These are phyloP conservation scores for Leptinotarsa tumamoca DNA, from an alignment of 2,888 invertebrate species.

Conservation along the genomic window DNA sequence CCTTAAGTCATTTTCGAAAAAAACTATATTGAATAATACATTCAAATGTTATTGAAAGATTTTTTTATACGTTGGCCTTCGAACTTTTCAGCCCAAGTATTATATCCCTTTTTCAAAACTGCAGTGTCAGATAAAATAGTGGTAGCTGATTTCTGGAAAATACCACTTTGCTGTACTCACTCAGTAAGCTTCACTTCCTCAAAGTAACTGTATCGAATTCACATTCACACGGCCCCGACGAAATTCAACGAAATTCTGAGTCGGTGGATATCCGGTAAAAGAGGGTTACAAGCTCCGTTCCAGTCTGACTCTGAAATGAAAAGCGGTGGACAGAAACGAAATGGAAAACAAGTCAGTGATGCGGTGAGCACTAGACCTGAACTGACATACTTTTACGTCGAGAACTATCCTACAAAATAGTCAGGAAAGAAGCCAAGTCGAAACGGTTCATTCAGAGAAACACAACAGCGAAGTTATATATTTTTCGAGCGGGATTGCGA, in stretches of 20 bases:
- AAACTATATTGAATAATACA: too few species aligned
- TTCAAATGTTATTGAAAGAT: too few species aligned
- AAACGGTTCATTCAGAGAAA: not conserved
- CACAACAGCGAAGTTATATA: not conserved
- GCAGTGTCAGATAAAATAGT: too few species aligned
- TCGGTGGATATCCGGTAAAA: slow-evolving; percentile 6
- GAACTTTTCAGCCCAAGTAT: too few species aligned
- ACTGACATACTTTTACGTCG: slow-evolving; percentile 1
- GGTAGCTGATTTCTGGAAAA: too few species aligned
- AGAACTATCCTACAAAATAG: not conserved
- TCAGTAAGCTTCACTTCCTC: not conserved
- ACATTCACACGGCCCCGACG: slow-evolving; percentile 4
- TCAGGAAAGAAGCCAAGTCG: not conserved
- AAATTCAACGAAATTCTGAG: not conserved
- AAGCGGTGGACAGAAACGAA: not conserved
- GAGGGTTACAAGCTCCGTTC: slow-evolving; percentile 9
- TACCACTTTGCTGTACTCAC: too few species aligned
- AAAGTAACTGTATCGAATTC: not conserved
- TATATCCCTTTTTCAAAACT: too few species aligned
- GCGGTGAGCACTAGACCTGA: slow-evolving; percentile 18
- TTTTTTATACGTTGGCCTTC: too few species aligned
- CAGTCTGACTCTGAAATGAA: slow-evolving; percentile 12
- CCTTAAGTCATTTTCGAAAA: fast-evolving
- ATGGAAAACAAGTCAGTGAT: not conserved
- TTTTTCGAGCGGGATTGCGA: too few species aligned